Conservation (phyloP, 2,113 vertebrate genomes). For the Silurus asotus region DNA sequence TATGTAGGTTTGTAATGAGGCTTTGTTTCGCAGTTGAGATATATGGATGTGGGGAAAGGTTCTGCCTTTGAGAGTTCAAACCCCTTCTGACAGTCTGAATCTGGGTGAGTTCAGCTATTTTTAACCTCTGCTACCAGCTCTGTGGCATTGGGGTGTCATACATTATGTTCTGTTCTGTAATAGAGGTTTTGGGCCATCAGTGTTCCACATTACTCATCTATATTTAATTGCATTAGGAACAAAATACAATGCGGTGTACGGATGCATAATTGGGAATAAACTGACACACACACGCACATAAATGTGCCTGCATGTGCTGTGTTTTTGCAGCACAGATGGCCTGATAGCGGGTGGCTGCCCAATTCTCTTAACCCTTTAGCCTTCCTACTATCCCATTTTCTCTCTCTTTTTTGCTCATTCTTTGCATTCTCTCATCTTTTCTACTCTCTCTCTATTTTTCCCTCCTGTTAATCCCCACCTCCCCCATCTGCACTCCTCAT, state of each 20-base stretch:
- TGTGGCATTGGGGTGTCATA: constrained; percentile 24
- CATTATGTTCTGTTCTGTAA: constrained; percentile 10
- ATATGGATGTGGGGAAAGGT: constrained; percentile 1
- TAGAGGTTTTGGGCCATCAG: not conserved
- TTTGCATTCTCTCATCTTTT: constrained; percentile 14
- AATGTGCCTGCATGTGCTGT: constrained; percentile 34
- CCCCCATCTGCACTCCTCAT: constrained; percentile 22
- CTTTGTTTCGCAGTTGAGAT: not conserved
- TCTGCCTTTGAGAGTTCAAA: constrained; percentile 39
- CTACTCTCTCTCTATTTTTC: constrained; percentile 15
- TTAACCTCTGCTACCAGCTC: constrained; percentile 37
- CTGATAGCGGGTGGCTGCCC: constrained; percentile 65
- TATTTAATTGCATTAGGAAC: not conserved
- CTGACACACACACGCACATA: constrained; percentile 25
- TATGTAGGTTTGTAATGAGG: constrained; percentile 10
- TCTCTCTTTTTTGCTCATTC: constrained; percentile 7
- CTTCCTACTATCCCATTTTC: constrained; percentile 31
- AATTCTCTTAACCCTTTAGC: constrained; percentile 50
- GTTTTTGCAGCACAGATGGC: constrained; percentile 70
- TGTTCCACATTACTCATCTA: not conserved
- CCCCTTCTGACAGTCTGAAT: constrained; percentile 41
- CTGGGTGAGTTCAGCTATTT: constrained; percentile 51
- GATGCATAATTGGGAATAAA: not conserved
- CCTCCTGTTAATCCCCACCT: constrained; percentile 20
- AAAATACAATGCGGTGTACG: not conserved